Conservation (phyloP, 2,888 invertebrate genomes). For the Timandra comae region DNA sequence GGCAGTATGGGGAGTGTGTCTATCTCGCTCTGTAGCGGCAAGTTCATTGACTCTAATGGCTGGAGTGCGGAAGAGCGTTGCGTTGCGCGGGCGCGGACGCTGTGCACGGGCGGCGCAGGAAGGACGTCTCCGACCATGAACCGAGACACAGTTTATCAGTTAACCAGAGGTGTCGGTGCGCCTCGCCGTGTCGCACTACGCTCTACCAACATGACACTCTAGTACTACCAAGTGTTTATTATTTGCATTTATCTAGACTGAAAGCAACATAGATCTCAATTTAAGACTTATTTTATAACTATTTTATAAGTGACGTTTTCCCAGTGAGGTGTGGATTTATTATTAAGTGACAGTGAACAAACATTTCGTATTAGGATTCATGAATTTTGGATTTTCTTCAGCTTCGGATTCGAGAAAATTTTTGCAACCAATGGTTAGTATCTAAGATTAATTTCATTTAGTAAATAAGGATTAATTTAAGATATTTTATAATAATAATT, state of each 20-base stretch:
- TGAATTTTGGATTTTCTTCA: conserved; percentile 50
- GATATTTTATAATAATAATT: background rate
- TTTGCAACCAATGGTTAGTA: conserved; percentile 54
- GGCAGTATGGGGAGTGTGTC: conserved; percentile 24
- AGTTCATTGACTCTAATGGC: conserved; percentile 68
- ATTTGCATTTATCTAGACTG: conserved; percentile 68
- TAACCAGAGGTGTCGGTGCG: conserved; percentile 67
- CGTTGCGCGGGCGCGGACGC: conserved; percentile 58
- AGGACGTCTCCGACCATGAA: conserved; percentile 72
- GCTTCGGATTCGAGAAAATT: conserved; percentile 37
- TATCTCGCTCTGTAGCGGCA: conserved; percentile 54
- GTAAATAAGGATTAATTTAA: conserved; percentile 8
- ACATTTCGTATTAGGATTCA: conserved; percentile 49
- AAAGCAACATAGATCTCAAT: conserved; percentile 74
- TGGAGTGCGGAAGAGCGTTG: conserved; percentile 63
- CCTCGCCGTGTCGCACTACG: conserved; percentile 54
- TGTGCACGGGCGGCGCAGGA: conserved; percentile 55
- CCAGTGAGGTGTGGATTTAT: conserved; percentile 62
- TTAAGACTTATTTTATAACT: conserved; percentile 66
- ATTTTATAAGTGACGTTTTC: conserved; percentile 63
- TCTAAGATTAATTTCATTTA: conserved; percentile 1
- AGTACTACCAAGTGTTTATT: conserved; percentile 48
- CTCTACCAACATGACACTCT: conserved; percentile 53
- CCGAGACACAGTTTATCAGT: conserved; percentile 70
- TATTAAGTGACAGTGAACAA: conserved; percentile 62